Conservation (phyloP, 2,797 vertebrate species). For the Phalanger gymnotis region DNA sequence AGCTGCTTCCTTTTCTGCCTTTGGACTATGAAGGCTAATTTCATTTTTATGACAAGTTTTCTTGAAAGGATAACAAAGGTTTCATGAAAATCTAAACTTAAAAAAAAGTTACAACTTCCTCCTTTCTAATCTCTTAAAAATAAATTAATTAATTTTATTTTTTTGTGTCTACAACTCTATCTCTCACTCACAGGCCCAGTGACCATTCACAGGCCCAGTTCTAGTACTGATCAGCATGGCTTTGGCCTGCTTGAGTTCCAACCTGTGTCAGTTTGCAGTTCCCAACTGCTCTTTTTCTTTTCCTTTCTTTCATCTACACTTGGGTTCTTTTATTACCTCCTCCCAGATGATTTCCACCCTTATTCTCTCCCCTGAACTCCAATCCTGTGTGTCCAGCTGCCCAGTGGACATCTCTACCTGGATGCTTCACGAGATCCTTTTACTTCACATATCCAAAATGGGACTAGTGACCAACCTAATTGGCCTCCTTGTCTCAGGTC, state of each 20-base stretch:
- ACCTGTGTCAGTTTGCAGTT: background rate
- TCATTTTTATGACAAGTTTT: conserved; percentile 56
- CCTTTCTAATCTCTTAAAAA: background rate
- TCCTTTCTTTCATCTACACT: background rate
- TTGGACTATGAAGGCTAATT: conserved; percentile 32
- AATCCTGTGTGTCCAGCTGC: background rate
- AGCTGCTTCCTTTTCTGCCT: conserved; percentile 38
- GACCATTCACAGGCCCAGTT: background rate
- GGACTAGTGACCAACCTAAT: background rate
- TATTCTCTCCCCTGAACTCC: background rate
- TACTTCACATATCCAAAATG: background rate
- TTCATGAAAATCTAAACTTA: conserved; percentile 48
- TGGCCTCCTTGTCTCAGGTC: background rate
- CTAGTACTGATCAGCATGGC: background rate
- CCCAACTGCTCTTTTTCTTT: background rate
- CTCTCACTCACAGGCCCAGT: background rate
- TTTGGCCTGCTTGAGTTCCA: background rate
- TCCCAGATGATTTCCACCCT: background rate
- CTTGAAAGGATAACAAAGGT: conserved; percentile 20
- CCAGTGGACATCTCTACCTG: background rate
- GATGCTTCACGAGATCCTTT: no score
- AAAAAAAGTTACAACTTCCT: background rate
- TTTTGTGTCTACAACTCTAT: background rate
- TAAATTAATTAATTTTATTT: background rate
- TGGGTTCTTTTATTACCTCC: background rate